Evolutionary conservation across 64 coral and sea anemone species (phyloP), one percentile per base, ranked within the genome.

Genomic region (Stichodactyla helianthus): DNA sequence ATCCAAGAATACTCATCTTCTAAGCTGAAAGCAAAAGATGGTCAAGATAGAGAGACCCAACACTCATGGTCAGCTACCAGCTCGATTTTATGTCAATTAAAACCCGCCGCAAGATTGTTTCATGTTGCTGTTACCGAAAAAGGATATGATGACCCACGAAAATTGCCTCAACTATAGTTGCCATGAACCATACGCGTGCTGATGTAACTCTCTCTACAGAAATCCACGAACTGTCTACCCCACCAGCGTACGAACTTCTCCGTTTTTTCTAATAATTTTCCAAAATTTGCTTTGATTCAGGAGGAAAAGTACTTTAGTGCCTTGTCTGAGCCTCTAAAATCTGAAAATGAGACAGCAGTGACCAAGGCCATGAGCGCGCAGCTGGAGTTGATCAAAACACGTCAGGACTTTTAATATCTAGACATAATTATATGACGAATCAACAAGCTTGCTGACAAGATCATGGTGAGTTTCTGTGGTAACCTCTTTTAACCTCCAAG

Each of bases 401-500:
- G 68, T 74, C 68, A 74, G 31, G 23, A 27, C 4, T 74, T 74
- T 28, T 9, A 11, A 23, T 12, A 9, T 74, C 68, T 27, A 27
- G 68, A 74, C 68, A 74, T 31, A 74, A 74, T 27, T 74, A 74
- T 23, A 74, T 4, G 22, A 74, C 25, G 23, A 74, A 27, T 74
- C 68, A 74, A 28, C 68, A 74, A 14, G 23, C 25, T 74, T 74
- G 68, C 12, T 74, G 68, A 74, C 68, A 74, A 74, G 22, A 74
- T 74, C 4, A 74, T 26, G 25, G 25, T 27, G 68, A 74, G 68
- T 74, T 74, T 31, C 11, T 9, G 25, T 23, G 23, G 68, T 74
- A 74, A 74, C 68, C 68, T 74, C 68, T 74, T 74, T 74, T 74
- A 74, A 74, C 68, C 68, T 74, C 25, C 6, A 74, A 31, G 25